Conservation (phyloP, 2,888 invertebrate genomes). For the Eilema sororculum region DNA sequence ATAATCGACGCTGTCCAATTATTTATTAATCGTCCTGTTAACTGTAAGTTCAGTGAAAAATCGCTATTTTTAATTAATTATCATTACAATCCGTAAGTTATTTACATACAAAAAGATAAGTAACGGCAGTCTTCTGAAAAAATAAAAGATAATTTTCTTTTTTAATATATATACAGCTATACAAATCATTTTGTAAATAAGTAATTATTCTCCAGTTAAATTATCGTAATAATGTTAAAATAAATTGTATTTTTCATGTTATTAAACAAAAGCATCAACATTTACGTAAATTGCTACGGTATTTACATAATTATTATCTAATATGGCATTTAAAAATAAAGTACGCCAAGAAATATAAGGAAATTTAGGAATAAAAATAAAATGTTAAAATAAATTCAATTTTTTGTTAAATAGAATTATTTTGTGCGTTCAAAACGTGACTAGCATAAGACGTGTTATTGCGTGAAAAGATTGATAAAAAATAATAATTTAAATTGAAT, state of each 20-base stretch:
- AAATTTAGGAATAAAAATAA: slow-evolving; percentile 56
- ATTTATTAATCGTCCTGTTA: slow-evolving; percentile 58
- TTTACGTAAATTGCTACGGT: slow-evolving; percentile 74
- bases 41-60: slow-evolving; percentile 74
- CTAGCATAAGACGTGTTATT: slow-evolving; percentile 86
- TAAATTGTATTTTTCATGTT: slow-evolving; percentile 52
- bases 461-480: slow-evolving; percentile 74
- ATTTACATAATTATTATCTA: slow-evolving; percentile 82
- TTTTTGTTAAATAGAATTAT: slow-evolving; percentile 68
- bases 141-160: slow-evolving; percentile 71
- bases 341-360: slow-evolving; percentile 62
- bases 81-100: slow-evolving; percentile 64
- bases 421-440: slow-evolving; percentile 85
- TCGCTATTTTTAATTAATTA: slow-evolving; percentile 78
- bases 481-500: slow-evolving; percentile 53
- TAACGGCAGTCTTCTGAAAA: slow-evolving; percentile 85
- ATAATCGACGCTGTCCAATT: slow-evolving; percentile 53
- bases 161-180: slow-evolving; percentile 62
- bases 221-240: slow-evolving; percentile 67
- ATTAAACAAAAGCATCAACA: slow-evolving; percentile 75
- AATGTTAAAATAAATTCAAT: slow-evolving; percentile 53
- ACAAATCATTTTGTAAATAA: slow-evolving; percentile 79
- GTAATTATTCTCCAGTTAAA: slow-evolving; percentile 67
- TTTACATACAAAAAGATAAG: slow-evolving; percentile 74
- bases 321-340: slow-evolving; percentile 83